Evolutionary conservation across 2,113 vertebrate genomes (phyloP).

Genomic region (Amphiprion ocellaris): DNA sequence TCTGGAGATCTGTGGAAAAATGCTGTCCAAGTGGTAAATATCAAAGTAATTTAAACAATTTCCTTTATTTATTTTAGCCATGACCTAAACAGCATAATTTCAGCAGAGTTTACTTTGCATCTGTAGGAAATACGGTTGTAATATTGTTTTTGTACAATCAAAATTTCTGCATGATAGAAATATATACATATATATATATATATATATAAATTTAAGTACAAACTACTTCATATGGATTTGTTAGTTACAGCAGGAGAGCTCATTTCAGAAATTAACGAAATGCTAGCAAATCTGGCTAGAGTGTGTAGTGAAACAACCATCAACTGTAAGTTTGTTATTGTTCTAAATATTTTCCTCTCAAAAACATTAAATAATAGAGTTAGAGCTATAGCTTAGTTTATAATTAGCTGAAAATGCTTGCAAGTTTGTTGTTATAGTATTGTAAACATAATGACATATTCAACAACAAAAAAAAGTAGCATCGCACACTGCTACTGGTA

Average conservation of each 20-base stretch:
- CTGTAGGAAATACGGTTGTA: neutral
- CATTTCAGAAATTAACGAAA: neutral
- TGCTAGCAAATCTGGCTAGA: neutral
- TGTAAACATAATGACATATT: neutral
- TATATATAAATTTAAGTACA: neutral
- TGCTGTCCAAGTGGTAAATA: neutral
- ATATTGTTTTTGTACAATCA: neutral
- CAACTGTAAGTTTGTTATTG: neutral
- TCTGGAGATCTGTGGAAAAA: constrained; percentile 13
- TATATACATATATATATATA: neutral
- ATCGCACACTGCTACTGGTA: neutral
- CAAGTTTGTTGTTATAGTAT: neutral
- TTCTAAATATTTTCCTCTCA: neutral
- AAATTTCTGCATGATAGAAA: neutral
- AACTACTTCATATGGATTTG: neutral
- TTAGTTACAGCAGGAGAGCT: neutral
- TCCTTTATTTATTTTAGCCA: neutral
- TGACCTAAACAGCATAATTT: neutral
- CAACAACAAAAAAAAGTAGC: neutral
- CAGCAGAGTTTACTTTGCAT: neutral
- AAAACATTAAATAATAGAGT: neutral
- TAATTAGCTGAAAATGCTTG: neutral
- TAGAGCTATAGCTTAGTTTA: neutral
- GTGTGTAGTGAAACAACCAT: neutral
- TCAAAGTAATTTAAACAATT: neutral